These are phyloP conservation scores for Dendrolimus houi DNA, from an alignment of 2,888 invertebrate species.

Conservation along the genomic window DNA sequence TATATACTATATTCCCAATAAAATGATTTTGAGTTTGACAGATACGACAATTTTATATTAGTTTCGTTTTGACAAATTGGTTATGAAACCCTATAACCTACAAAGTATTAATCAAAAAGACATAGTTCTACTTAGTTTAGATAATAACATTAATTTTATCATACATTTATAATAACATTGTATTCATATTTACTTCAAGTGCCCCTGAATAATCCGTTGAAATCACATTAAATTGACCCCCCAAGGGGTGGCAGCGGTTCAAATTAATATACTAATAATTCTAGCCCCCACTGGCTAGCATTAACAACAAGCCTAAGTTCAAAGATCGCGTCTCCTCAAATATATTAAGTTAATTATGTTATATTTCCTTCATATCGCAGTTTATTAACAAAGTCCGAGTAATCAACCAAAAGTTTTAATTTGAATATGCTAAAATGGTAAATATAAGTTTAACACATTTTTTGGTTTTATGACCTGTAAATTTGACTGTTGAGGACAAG, in stretches of 20 bases:
- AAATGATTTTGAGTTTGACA: not conserved
- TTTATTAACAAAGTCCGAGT: not conserved
- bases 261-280: constrained; percentile 18
- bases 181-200: not conserved
- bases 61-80: no score
- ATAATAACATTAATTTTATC: not conserved
- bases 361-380: not conserved
- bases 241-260: constrained; percentile 5
- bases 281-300: constrained; percentile 4
- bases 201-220: not conserved
- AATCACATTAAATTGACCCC: constrained; percentile 4
- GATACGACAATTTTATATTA: no score
- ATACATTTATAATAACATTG: not conserved
- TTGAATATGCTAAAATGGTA: no score
- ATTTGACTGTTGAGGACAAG: no score
- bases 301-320: constrained; percentile 10
- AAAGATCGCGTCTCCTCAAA: constrained; percentile 13
- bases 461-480: no score
- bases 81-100: no score
- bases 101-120: no score
- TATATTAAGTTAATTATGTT: not conserved
- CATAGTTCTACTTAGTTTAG: not conserved
- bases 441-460: no score
- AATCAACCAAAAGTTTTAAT: no score
- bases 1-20: not conserved